Base-by-base conservation (phyloP, 2,797 vertebrate species). In the Anableps anableps region DNA sequence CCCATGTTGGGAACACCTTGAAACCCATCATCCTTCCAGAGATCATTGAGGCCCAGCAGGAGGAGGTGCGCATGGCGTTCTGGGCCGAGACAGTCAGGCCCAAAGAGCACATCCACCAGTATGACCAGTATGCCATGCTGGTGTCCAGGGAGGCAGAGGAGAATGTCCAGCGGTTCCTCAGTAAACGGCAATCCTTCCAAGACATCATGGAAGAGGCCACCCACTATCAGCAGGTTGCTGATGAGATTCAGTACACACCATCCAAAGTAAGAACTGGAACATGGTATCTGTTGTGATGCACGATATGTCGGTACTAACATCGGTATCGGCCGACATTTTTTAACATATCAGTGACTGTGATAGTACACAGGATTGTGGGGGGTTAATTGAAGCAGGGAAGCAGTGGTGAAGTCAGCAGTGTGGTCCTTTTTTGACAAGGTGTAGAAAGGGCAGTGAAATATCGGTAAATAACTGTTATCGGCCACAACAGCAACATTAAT, bases 21-120 rank as follows among this genome's bases (percentile, higher is more conserved):
- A 97, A 94, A 80, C 97, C 97, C n/a, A 73, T 96, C 38, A 91
- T 98, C 81, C 95, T 96, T n/a, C 90, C 94, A 34, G 96, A 97
- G 88, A 94, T 97, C 76, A 34, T 98, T 1, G 68, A 94, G 10
- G 92, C 89, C 38, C 95, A 97, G 81, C 95, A 93, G 82, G 87
- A 92, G 78, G 94, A 95, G 71, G 92, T 97, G 19, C 93, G 58
- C 72, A 86, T 88, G 38, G 94, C 96, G 79, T 91, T 98, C 45
- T 62, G 64, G 62, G 91, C 83, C 58, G 96, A 97, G 92, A 95
- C 96, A 0, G 8, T 87, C n/a, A 94, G 92, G 72, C 96, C 97
- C 13, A 87, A 0, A 0, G 92, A 97, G 68, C 95, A 97, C 53
- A 53, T 97, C 70, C 94, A 78, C 17, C 80, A 96, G n/a, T 98